Evolutionary conservation across 2,113 vertebrate genomes (phyloP), one percentile per base, ranked within the genome.

Genomic region (Myrmecophaga tridactyla): DNA sequence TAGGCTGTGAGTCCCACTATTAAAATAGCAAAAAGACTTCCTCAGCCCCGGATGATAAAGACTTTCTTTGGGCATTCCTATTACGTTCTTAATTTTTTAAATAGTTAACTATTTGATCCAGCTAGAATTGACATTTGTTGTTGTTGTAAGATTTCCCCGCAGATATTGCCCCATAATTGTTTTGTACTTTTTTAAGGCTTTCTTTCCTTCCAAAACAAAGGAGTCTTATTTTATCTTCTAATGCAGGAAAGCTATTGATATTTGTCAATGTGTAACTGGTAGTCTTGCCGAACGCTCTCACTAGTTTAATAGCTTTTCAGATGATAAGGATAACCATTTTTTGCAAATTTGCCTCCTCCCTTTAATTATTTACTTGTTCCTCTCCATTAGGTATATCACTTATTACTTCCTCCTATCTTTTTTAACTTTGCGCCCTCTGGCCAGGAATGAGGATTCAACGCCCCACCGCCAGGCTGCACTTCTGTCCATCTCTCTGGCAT

Each of bases 361-460:
- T 92, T 87, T 81, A 62, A 69, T 70, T 88, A 85, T 43, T 95
- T 60, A 89, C 87, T 91, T 63, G 20, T 29, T 62, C 70, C 29
- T 43, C 34, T 62, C 77, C 63, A 60, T 58, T n/a, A 43, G 36
- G 29, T 20, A 18, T 23, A 3, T 25, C 46, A 27, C 39, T 83
- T 43, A 51, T 60, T 20, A 20, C 20, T 72, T 41, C 75, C 67
- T 39, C 58, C 11, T 7, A 34, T 62, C 56, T 48, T 67, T 48
- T 7, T 83, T 78, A 63, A 43, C 36, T 88, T 43, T 63, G 8
- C 11, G 36, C 39, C 25, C 17, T 7, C 3, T n/a, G 58, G 39
- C 73, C 60, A 25, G 6, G 12, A 41, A 29, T 12, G 36, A 21
- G 14, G 21, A 41, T 63, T 63, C 4, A 53, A 25, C 3, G 6